Percentiles rank a stretch among this genome's conserved stretches.
Evolutionary conservation across 2,888 invertebrate genomes (phyloP).

Genomic region (Pomacea canaliculata): DNA sequence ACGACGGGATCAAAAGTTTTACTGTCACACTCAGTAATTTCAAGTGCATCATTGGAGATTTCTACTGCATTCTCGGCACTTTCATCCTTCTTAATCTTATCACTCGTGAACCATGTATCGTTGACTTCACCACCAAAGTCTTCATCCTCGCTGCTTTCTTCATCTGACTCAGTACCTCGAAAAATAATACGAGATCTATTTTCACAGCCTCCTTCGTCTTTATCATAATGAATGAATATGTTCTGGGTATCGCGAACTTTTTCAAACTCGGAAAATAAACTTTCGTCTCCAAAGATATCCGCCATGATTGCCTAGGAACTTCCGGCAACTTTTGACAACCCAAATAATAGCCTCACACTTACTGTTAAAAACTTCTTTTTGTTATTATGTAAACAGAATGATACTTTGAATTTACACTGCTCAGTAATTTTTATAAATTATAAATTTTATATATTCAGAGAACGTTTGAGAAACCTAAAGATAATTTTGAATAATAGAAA

Average conservation of each 20-base stretch:
- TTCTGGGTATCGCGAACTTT: slow-evolving; percentile 52
- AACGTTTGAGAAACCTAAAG: too few relatives aligned
- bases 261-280: slow-evolving; percentile 63
- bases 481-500: too few relatives aligned
- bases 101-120: too few relatives aligned
- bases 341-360: not conserved
- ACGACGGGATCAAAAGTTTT: too few relatives aligned
- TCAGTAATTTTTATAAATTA: not conserved
- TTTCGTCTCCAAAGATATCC: slow-evolving; percentile 59
- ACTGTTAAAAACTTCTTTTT: not conserved
- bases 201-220: slow-evolving; percentile 40
- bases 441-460: too few relatives aligned
- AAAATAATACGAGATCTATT: slow-evolving; percentile 44
- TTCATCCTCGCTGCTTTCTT: slow-evolving; percentile 33
- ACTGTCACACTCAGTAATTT: too few relatives aligned
- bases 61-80: too few relatives aligned
- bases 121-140: slow-evolving; percentile 28
- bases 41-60: too few relatives aligned
- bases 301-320: slow-evolving; percentile 41
- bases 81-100: too few relatives aligned
- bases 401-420: not conserved
- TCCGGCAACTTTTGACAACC: not conserved
- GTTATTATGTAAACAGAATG: not conserved
- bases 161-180: slow-evolving; percentile 28
- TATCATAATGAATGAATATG: slow-evolving; percentile 52